Base-by-base conservation (phyloP, 1,140 invertebrate species). In the Drosophila dunni region DNA sequence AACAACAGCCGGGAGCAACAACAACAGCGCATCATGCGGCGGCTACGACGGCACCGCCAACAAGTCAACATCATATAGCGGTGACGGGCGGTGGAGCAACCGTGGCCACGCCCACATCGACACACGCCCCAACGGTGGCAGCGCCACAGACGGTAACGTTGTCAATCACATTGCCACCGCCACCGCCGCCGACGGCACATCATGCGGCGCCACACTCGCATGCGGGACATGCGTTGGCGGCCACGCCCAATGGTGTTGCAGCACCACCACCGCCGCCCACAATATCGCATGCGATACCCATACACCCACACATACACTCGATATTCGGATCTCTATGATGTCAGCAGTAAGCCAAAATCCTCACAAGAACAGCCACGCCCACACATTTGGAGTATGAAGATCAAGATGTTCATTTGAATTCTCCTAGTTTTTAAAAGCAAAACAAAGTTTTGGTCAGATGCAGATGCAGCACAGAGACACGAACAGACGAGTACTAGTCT, bases 271-370 rank as follows among this genome's bases (percentile, higher is more conserved):
- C 91, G 40, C 71, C 91, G 40, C 68, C 88, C 36, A 80, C 91
- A 56, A 65, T 92, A 36, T 91, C 91, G 53, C 91, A 92, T 57
- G 91, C 91, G 38, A 92, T 92, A 72, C 91, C 91, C 63, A 90
- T 92, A 80, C 91, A 91, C 79, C 91, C 91, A 60, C 90, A 91
- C 71, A 92, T 92, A 79, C 91, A 92, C 89, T 92, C 91, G 81
- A 92, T 92, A 92, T 92, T 92, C 79, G 91, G 91, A 92, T 92
- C 91, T 91, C 91, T 92, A 91, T 92, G 91, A 92, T 92, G 89
- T 84, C 85, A 86, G 73, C 81, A 86, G 79, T 86, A 68, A 70
- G 66, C 46, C 50, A 69, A 38, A 38, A 13, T 57, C 45, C 11
- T 50, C 53, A 50, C 29, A 24, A 54, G 9, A 29, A 8, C 46